phyloP scores from a whole-genome alignment of 2,797 vertebrate species.

The Poecile montanus region DNA sequence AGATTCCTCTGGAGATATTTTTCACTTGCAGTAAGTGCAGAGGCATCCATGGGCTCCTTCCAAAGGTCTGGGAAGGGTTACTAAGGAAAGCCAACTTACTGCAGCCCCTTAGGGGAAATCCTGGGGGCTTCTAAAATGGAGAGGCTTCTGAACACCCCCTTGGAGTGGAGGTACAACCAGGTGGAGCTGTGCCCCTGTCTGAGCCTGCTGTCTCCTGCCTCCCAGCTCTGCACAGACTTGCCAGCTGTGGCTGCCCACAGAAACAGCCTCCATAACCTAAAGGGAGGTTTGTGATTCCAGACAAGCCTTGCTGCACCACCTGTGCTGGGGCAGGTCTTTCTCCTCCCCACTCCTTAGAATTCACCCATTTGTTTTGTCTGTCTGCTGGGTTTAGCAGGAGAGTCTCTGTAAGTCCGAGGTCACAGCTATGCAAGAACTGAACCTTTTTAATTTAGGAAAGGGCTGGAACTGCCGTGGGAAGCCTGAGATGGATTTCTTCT shows the following conservation, averaged over 20 bases:
- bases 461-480: background rate
- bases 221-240: background rate
- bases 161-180: background rate
- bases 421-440: background rate
- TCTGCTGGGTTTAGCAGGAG: background rate
- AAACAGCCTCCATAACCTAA: background rate
- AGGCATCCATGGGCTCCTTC: background rate
- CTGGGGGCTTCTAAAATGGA: background rate
- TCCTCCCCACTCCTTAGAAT: background rate
- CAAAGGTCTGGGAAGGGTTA: background rate
- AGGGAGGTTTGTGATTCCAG: background rate
- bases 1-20: background rate
- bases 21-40: background rate
- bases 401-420: background rate
- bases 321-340: background rate
- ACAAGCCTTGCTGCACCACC: background rate
- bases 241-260: slow-evolving; percentile 16
- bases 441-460: background rate
- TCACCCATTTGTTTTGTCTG: background rate
- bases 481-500: background rate
- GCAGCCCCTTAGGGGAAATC: background rate
- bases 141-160: background rate
- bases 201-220: background rate
- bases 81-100: background rate
- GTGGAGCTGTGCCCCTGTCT: background rate